Base-by-base conservation (phyloP, 2,797 vertebrate species). In the Enteromius viviparus region DNA sequence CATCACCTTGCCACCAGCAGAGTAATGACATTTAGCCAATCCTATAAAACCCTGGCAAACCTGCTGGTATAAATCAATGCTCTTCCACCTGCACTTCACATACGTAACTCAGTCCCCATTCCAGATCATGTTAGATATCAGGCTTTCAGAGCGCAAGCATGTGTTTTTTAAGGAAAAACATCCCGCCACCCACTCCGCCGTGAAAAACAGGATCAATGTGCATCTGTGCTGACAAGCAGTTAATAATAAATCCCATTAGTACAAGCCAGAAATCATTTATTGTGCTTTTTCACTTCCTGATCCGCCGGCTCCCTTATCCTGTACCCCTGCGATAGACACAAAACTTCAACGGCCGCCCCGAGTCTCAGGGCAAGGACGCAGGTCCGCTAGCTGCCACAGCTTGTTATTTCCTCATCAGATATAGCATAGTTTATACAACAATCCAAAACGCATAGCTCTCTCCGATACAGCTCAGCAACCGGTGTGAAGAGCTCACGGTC, bases 1-100 rank as follows among this genome's bases (percentile, higher is more conserved):
- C 93, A 93, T 94, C 93, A 93, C 92, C 92, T 93, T 85, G 89
- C 92, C 93, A 93, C 93, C 93, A 94, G 92, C 89, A 89, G 91
- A 90, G 93, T 93, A 94, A 94, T 94, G 93, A 95, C 94, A 94
- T 95, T 94, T 94, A 94, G 92, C 93, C 93, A 94, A 94, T 94
- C 92, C 93, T 92, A 94, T 93, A 94, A 94, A 94, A 94, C 93
- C 91, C 92, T 91, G 89, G 91, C 92, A 94, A 94, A 94, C 91
- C 92, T 90, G 91, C 92, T 89, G 92, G 91, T 91, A 91, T 94
- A 95, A 94, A 95, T 94, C 93, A 93, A 94, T 94, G 92, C 87
- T 90, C 92, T 91, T 92, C 90, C 93, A 94, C 92, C 93, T 94
- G 93, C 91, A 89, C 90, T 91, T 92, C 85, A 88, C 91, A 94